Base-by-base conservation (phyloP, 2,797 vertebrate species). In the Alca torda region DNA sequence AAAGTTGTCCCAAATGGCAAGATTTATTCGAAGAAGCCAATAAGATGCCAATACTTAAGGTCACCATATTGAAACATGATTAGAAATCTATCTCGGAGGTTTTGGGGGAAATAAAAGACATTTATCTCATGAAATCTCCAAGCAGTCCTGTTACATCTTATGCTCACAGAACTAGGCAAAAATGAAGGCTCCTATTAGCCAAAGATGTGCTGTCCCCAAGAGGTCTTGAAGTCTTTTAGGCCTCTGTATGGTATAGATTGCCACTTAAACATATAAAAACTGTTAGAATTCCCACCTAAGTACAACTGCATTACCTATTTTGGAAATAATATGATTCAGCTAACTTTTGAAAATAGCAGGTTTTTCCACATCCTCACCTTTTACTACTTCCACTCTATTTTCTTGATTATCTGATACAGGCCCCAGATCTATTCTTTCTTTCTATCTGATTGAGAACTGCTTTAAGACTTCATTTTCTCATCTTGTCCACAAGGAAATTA, bases 131-230 rank as follows among this genome's bases (percentile, higher is more conserved):
- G 19, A 65, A 78, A 78, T 30, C 16, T 54, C 33, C 69, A 81
- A 48, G 75, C 39, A 63, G 9, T 26, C 25, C 67, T 54, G 20
- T 26, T 74, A 59, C 2, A 73, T 18, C 7, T 39, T 60, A 39
- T 3, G 24, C 18, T 84, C 17, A 46, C 12, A 64, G 25, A 77
- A 61, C 10, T 5, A 33, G 18, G 6, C 35, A 51, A 76, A 73
- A 53, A 37, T 11, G 4, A 67, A 60, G 25, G 11, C 6, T 75
- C 59, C 39, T 31, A 4, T 39, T 81, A 28, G 30, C 46, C 8
- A 59, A n/a, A 6, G 37, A 16, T 2, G 1, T 23, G 11, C 28
- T 8, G 5, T 33, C 16, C 35, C 25, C 39, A 15, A 5, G 0
- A 30, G 23, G 19, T 53, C 63, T 59, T 51, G 18, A 91, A 54